These are phyloP conservation scores for Anguilla japonica DNA, from an alignment of 2,113 vertebrate species.

Conservation along the genomic window DNA sequence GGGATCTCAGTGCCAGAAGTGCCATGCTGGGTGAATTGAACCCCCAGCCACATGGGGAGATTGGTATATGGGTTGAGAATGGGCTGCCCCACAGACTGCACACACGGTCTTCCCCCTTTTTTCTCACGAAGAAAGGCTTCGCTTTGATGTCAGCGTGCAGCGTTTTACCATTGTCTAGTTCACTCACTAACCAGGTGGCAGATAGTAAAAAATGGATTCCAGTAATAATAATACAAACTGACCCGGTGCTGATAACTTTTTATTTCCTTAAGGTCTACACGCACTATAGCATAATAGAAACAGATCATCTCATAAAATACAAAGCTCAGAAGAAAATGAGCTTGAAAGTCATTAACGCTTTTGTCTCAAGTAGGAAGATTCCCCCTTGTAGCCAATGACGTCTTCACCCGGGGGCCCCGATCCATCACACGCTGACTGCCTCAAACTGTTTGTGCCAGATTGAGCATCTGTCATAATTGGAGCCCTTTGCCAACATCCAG, in stretches of 20 bases:
- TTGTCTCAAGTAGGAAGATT: constrained; percentile 47
- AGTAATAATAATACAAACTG: not conserved
- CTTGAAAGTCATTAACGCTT: constrained; percentile 8
- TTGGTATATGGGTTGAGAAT: too few relatives aligned
- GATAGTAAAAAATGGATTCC: not conserved
- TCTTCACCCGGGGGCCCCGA: constrained; percentile 73
- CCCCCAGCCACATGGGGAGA: too few relatives aligned
- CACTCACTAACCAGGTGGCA: not conserved
- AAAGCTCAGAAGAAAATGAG: constrained; percentile 47
- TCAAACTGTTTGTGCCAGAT: constrained; percentile 77
- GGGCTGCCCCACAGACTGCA: too few relatives aligned
- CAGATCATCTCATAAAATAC: constrained; percentile 22
- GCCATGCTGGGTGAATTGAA: too few relatives aligned
- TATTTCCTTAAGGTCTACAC: not conserved
- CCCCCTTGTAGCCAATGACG: constrained; percentile 65
- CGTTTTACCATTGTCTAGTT: not conserved
- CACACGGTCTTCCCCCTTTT: not conserved
- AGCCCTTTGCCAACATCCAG: constrained; percentile 68
- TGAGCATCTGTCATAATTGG: constrained; percentile 78
- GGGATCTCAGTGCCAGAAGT: too few relatives aligned
- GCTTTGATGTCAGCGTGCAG: constrained; percentile 10
- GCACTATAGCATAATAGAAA: too few relatives aligned
- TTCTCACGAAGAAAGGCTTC: not conserved
- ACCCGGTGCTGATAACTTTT: not conserved
- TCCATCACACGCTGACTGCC: constrained; percentile 80